Conservation (phyloP, 2,888 invertebrate species). For the Harpagoxenus sublaevis region DNA sequence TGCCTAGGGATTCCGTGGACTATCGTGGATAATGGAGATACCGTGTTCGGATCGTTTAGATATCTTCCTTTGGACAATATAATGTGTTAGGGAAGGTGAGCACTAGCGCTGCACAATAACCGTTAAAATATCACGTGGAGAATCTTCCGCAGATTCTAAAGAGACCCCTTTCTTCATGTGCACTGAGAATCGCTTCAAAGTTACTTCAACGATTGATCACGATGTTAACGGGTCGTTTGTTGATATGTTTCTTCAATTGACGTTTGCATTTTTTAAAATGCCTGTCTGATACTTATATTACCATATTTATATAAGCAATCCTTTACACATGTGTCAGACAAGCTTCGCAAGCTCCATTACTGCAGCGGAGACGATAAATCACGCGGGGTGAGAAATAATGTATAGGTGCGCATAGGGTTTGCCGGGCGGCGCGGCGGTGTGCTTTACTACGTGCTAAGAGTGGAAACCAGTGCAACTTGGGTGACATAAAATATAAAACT, state of each 20-base stretch:
- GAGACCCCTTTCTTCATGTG: no score
- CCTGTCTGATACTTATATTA: neutral
- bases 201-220: neutral
- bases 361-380: constrained; percentile 54
- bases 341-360: constrained; percentile 51
- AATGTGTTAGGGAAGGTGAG: constrained; percentile 12
- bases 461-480: constrained; percentile 48
- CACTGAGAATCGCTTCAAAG: neutral
- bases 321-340: neutral
- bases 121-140: neutral
- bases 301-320: constrained; percentile 21
- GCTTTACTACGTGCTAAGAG: constrained; percentile 52
- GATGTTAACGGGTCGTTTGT: neutral
- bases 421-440: neutral
- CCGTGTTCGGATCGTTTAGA: constrained; percentile 46
- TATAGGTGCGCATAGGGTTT: constrained; percentile 39
- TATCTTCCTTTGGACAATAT: constrained; percentile 29
- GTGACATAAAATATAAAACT: constrained; percentile 48
- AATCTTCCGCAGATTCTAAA: neutral
- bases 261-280: neutral
- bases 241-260: neutral
- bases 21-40: constrained; percentile 48
- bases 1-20: constrained; percentile 25
- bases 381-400: constrained; percentile 51
- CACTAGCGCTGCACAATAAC: neutral